phyloP scores from a whole-genome alignment of 35 echinoderm and acorn worm species.

The Ophioderma brevispina region DNA sequence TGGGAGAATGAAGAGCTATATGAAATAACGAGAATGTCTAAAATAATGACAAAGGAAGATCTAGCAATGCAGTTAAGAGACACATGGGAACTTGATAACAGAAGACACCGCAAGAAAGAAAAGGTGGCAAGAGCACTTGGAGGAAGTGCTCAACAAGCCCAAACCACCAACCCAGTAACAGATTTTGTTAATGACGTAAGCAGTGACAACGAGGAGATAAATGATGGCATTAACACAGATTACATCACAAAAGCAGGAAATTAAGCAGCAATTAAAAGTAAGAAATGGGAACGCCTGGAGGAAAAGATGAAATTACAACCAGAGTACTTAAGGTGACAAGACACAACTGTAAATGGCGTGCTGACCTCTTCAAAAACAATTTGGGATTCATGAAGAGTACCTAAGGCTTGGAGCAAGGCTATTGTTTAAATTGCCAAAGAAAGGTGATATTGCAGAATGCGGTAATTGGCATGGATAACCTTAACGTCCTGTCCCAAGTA shows the following conservation, averaged over 20 bases:
- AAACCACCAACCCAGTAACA: background rate
- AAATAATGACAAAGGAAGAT: no score
- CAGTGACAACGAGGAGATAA: no score
- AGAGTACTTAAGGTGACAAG: background rate
- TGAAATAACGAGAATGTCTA: background rate
- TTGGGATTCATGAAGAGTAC: background rate
- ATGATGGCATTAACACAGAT: no score
- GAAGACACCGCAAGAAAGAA: background rate
- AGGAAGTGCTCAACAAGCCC: background rate
- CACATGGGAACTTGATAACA: no score
- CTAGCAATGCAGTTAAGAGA: no score
- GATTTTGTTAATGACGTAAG: background rate
- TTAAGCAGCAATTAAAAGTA: background rate
- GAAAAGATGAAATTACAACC: background rate
- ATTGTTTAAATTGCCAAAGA: background rate
- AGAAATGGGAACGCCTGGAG: background rate
- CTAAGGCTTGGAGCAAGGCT: background rate
- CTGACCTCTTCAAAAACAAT: background rate
- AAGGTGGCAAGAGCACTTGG: background rate
- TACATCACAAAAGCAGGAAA: no score
- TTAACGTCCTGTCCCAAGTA: background rate
- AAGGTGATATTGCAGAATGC: no score
- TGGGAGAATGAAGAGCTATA: background rate
- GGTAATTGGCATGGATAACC: background rate
- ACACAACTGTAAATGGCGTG: background rate